Conservation (phyloP, 1,140 invertebrate genomes). For the Potamilus streckersoni region DNA sequence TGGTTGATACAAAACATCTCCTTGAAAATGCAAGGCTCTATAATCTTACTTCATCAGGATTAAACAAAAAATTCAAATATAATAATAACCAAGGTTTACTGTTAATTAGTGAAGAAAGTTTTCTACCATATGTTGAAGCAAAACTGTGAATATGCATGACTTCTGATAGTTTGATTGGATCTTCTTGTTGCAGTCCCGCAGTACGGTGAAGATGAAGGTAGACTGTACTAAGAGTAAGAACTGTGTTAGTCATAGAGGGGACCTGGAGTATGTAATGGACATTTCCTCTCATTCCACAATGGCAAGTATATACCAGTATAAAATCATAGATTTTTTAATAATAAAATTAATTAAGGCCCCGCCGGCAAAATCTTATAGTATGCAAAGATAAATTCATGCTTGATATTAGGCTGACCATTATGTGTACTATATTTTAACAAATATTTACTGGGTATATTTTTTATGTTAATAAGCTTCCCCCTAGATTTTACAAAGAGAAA, state of each 20-base stretch:
- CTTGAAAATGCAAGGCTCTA: neutral
- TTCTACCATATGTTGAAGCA: too few species aligned
- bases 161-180: too few species aligned
- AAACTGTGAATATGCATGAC: too few species aligned
- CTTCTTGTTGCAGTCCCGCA: slow-evolving; percentile 36
- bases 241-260: slow-evolving; percentile 38
- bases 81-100: neutral
- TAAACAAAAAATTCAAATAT: neutral
- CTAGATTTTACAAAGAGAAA: too few species aligned
- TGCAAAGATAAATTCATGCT: too few species aligned
- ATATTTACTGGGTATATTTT: too few species aligned
- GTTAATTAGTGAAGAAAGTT: neutral
- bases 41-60: neutral
- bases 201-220: slow-evolving; percentile 36
- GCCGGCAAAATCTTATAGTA: too few species aligned
- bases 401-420: too few species aligned
- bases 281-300: slow-evolving; percentile 38
- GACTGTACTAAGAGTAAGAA: slow-evolving; percentile 50
- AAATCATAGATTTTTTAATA: too few species aligned
- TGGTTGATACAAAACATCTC: neutral
- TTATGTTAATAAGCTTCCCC: too few species aligned
- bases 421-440: too few species aligned
- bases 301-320: slow-evolving; percentile 29
- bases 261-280: slow-evolving; percentile 33
- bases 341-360: too few species aligned